Evolutionary conservation across 2,888 invertebrate genomes (phyloP).

Genomic region (Brenthis ino): DNA sequence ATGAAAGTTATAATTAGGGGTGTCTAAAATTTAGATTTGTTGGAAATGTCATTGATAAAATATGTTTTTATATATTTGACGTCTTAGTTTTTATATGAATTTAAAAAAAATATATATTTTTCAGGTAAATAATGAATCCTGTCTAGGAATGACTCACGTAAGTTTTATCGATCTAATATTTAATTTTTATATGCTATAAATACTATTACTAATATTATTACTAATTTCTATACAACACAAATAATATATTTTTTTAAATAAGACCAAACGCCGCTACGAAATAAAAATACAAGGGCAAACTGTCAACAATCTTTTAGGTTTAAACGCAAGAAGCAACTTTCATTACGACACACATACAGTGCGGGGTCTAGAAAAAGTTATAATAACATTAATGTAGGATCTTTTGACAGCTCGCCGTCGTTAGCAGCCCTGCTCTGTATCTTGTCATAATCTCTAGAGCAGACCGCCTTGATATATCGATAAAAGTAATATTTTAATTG

Average conservation of each 20-base stretch:
- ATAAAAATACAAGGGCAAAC: conserved; percentile 15
- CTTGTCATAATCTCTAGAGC: conserved; percentile 80
- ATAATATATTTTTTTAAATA: not conserved
- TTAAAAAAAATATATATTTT: too few relatives aligned
- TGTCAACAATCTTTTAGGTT: conserved; percentile 19
- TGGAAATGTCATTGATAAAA: too few relatives aligned
- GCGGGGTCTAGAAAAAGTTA: conserved; percentile 75
- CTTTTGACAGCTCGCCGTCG: conserved; percentile 80
- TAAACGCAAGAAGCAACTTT: conserved; percentile 25
- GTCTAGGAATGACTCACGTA: too few relatives aligned
- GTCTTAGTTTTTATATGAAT: too few relatives aligned
- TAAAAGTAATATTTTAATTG: conserved; percentile 19
- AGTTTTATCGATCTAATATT: too few relatives aligned
- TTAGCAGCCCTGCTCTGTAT: conserved; percentile 80
- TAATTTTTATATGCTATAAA: too few relatives aligned
- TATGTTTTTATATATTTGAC: too few relatives aligned
- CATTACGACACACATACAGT: conserved; percentile 34
- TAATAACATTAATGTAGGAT: conserved; percentile 82
- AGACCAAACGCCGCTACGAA: conserved; percentile 2
- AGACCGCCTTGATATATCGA: conserved; percentile 42
- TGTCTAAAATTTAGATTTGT: not conserved
- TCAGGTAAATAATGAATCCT: too few relatives aligned
- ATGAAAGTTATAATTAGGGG: conserved; percentile 13
- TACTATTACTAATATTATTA: too few relatives aligned
- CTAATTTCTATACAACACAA: too few relatives aligned